Base-by-base conservation (phyloP, 2,888 invertebrate species). In the Drosophila anomalata region DNA sequence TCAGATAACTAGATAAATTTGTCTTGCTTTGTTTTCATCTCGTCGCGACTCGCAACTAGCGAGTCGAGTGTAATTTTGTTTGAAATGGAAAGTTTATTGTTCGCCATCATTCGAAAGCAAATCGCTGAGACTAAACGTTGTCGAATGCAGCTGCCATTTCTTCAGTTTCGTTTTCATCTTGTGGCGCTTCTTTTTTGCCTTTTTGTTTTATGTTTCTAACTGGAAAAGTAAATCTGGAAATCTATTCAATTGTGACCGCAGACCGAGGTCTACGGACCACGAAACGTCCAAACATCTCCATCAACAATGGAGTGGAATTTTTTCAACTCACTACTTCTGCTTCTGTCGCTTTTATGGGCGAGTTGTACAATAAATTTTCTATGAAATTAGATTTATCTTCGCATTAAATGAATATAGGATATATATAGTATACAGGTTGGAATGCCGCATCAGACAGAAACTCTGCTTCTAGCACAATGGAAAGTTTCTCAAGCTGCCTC, bases 41-140 rank as follows among this genome's bases (percentile, higher is more conserved):
- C 12, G 31, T 67, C 53, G 47, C 56, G 11, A 36, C 5, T 36
- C 36, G 17, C 17, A 17, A 17, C 17, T 17, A 1, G 36, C 36
- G 61, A 44, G 33, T 47, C 48, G 51, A 71, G 67, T 68, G 73
- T 77, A 82, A 71, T 80, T 79, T 80, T 71, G 71, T 85, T 85
- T 66, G 75, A 87, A 84, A 84, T 82, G 83, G 83, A 84, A 84
- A 84, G 83, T 84, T 84, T 78, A 74, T 87, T 82, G 81, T 82
- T 77, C 50, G 62, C 67, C 62, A 71, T 77, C 73, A 77, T 67
- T 78, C 72, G 65, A 66, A 78, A 78, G 65, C 75, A 75, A 83
- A 76, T 84, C 79, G 76, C 82, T 73, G 61, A 69, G 70, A 78
- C 78, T 74, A 82, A 83, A 84, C 62, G 84, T 54, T 79, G 65